Evolutionary conservation across 2,113 vertebrate species (phyloP), one percentile per base, ranked within the genome.

Genomic region (Dicentrarchus labrax): DNA sequence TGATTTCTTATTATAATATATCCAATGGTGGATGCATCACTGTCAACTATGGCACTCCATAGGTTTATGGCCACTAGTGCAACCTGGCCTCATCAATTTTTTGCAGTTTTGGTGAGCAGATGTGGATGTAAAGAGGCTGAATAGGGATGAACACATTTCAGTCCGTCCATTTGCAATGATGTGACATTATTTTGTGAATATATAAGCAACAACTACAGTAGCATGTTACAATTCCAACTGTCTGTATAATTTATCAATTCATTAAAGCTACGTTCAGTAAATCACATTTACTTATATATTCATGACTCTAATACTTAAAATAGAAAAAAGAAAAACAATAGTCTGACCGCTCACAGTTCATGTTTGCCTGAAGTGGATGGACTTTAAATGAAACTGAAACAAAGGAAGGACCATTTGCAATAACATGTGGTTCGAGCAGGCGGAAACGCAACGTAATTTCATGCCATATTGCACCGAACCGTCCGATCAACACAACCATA

Each of bases 311-410:
- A 17, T 5, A 36, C 30, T 56, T 21, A 45, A 24, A 67, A 53
- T 13, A 21, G 38, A 6, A 5, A 8, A 75, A 38, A 13, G 12
- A 8, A 75, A 38, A 13, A 8, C 24, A 39, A 57, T n/a, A 12
- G 45, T 8, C 39, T 61, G 36, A 13, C 22, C 8, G 13, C 30
- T 24, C 13, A 45, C 24, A 48, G 36, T 48, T 71, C 10, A 54
- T 51, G 19, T 62, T 21, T 22, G 6, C 24, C 15, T 51, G 1
- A 22, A 36, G 17, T 15, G 16, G 4, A 72, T 76, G 13, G 19
- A 53, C 21, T 64, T 75, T 36, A 56, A 69, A 79, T 51, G n/a
- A 59, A 61, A 84, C 10, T 57, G 48, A 45, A 71, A 76, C 22
- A 73, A 75, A 70, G 24, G 38, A 39, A 79, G 38, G 8, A 41